Base-by-base conservation (phyloP, 2,113 vertebrate genomes). In the Pelecanoides urinatrix region DNA sequence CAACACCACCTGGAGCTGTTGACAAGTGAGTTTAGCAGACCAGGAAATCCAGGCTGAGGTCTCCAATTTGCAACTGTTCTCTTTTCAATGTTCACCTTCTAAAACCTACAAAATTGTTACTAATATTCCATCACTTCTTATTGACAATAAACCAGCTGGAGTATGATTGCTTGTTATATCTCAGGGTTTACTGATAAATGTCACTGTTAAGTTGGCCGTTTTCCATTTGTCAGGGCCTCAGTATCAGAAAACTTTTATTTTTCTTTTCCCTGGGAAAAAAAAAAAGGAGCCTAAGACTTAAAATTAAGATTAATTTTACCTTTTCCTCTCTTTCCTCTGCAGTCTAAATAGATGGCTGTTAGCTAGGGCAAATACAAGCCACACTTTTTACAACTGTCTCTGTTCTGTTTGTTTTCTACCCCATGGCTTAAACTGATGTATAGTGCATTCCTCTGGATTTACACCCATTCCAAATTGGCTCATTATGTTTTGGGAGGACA, bases 91-190 rank as follows among this genome's bases (percentile, higher is more conserved):
- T 55, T 90, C 61, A 34, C 74, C 63, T 83, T 50, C 67, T 30
- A 16, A 91, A 94, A 73, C 40, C 63, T 76, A 49, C 77, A 47
- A 56, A 91, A 79, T 78, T 53, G 62, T 89, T 85, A 83, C 83
- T 84, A 73, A 89, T 95, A 91, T 80, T 77, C 86, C 77, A 83
- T 58, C 88, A 56, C 67, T 42, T 55, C 67, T 74, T 90, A 92
- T 79, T 86, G 91, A 74, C 79, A 63, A 86, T 53, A 68, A 95
- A 89, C 38, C 83, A 91, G 94, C 90, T 95, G 89, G 85, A 88
- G 85, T 92, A 79, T 44, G 95, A 96, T 92, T 93, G 88, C 90
- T 82, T 71, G 56, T 74, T 96, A 61, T 68, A 86, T 82, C 88
- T 92, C 92, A 86, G 81, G 68, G 73, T 36, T 66, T 70, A 14